Conservation (phyloP, 2,113 vertebrate species). For the Peromyscus leucopus region DNA sequence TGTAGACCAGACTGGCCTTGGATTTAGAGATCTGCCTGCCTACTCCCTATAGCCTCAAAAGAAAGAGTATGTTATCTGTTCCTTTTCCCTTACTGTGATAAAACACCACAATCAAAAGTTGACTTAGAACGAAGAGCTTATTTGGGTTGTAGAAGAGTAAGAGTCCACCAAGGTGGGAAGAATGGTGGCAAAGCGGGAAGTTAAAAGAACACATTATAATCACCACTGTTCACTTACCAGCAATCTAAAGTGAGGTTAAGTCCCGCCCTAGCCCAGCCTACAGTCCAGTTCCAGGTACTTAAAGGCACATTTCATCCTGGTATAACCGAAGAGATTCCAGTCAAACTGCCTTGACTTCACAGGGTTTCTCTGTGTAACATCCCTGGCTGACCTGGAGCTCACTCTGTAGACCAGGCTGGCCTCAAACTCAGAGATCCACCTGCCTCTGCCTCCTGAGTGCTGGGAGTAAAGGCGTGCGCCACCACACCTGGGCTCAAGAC, state of each 20-base stretch:
- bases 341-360: background rate
- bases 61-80: background rate
- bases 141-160: background rate
- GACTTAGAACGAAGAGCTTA: background rate
- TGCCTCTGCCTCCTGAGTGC: no score
- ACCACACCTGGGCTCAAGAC: no score
- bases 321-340: background rate
- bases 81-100: background rate
- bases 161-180: background rate
- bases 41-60: background rate
- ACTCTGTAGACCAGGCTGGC: no score
- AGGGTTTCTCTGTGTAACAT: background rate
- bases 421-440: no score
- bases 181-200: background rate
- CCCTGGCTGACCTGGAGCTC: background rate
- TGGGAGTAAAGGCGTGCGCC: background rate
- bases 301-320: background rate
- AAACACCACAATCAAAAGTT: background rate
- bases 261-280: background rate
- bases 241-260: background rate
- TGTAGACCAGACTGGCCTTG: background rate
- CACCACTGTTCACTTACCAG: background rate
- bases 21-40: background rate
- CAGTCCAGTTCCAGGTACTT: background rate
- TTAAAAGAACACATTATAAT: background rate